These are phyloP conservation scores for Dicycla oo DNA, from an alignment of 2,888 invertebrate species.

Conservation along the genomic window DNA sequence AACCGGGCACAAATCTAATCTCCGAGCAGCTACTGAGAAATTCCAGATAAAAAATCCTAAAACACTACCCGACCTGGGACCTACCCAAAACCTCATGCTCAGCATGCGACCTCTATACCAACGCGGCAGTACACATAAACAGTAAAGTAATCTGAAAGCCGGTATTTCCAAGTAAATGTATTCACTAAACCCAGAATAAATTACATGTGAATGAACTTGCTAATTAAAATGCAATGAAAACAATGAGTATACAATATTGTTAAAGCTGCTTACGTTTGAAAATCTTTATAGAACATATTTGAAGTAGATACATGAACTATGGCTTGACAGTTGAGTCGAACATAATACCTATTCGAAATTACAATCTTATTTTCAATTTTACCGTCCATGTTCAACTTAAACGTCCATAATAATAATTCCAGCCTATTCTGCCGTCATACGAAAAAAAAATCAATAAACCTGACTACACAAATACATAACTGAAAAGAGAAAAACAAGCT, in stretches of 20 bases:
- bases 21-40: not conserved
- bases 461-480: too few species aligned
- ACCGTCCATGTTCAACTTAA: too few species aligned
- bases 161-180: slow-evolving; percentile 12
- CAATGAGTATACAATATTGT: slow-evolving; percentile 3
- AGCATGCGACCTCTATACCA: not conserved
- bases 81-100: not conserved
- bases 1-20: not conserved
- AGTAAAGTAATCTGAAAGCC: not conserved
- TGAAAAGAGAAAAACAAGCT: too few species aligned
- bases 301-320: too few species aligned
- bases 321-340: too few species aligned
- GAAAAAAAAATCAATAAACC: too few species aligned
- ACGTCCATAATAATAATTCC: too few species aligned
- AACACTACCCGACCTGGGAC: not conserved
- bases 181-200: slow-evolving; percentile 6
- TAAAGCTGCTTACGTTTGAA: not conserved
- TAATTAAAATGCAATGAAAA: slow-evolving; percentile 28
- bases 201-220: slow-evolving; percentile 11
- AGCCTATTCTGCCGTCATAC: too few species aligned
- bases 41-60: not conserved
- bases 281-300: slow-evolving; percentile 5
- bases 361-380: too few species aligned
- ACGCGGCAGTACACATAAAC: not conserved
- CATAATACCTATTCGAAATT: too few species aligned